These are phyloP conservation scores for Beris morrisii DNA, from an alignment of 2,888 invertebrate genomes.

Conservation along the genomic window DNA sequence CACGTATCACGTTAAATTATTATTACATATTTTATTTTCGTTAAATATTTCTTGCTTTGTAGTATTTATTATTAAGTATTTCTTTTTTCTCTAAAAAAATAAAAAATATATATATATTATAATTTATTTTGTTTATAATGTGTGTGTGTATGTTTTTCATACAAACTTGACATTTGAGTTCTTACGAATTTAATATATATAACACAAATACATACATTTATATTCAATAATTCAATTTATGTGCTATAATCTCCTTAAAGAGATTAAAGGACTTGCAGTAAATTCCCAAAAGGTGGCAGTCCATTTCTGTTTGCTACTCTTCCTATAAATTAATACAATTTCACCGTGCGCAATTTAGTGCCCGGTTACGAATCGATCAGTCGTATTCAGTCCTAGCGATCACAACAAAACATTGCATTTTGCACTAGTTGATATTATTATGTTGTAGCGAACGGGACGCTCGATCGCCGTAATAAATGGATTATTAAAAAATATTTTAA, in stretches of 20 bases:
- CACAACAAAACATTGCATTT: too few species aligned
- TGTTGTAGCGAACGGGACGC: not conserved
- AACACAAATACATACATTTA: not conserved
- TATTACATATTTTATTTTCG: not conserved
- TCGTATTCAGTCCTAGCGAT: too few species aligned
- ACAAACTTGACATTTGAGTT: not conserved
- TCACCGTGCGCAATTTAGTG: too few species aligned
- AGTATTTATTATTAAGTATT: not conserved
- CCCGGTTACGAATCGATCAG: too few species aligned
- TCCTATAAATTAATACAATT: too few species aligned
- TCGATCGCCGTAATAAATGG: not conserved
- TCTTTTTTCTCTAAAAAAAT: slow-evolving; percentile 17
- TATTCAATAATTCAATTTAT: not conserved
- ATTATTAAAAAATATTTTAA: not conserved
- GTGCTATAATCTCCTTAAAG: slow-evolving; percentile 3
- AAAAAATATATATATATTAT: slow-evolving; percentile 21
- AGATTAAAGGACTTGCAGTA: not conserved
- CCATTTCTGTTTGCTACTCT: too few species aligned
- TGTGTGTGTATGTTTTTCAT: not conserved
- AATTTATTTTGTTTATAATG: not conserved
- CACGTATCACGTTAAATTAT: slow-evolving; percentile 4
- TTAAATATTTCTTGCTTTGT: slow-evolving; percentile 7
- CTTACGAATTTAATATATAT: not conserved
- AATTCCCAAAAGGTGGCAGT: not conserved
- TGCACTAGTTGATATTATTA: too few species aligned